Evolutionary conservation across 2,113 vertebrate species (phyloP).

Genomic region (Muntiacus reevesi): DNA sequence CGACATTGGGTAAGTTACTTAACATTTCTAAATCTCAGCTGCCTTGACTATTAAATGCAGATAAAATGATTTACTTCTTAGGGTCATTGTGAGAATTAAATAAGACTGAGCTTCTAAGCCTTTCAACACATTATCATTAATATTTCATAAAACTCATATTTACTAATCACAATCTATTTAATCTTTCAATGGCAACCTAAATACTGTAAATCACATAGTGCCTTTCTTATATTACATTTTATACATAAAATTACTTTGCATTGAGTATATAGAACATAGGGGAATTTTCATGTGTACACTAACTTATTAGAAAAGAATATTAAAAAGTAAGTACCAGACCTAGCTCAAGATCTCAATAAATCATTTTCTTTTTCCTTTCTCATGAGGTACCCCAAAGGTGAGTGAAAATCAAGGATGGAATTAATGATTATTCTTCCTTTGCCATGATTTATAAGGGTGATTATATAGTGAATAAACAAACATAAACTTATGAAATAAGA

Average conservation of each 20-base stretch:
- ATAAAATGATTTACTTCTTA: background rate
- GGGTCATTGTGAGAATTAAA: background rate
- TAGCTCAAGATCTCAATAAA: background rate
- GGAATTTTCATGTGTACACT: background rate
- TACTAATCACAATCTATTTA: background rate
- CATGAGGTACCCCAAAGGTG: background rate
- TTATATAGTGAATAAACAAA: background rate
- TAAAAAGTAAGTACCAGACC: background rate
- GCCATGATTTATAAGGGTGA: slow-evolving; percentile 21
- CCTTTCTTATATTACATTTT: background rate
- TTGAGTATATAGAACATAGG: background rate
- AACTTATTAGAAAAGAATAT: background rate
- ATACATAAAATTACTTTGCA: background rate
- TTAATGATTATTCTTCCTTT: background rate
- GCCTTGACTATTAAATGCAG: background rate
- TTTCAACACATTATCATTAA: background rate
- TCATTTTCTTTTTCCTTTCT: background rate
- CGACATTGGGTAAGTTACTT: background rate
- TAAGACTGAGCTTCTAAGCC: background rate
- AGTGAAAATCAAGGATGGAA: background rate
- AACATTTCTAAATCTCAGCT: background rate
- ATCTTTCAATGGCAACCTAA: background rate
- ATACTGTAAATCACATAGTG: background rate
- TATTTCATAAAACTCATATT: background rate
- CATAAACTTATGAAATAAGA: background rate